Evolutionary conservation across 2,888 invertebrate species (phyloP), one percentile per base, ranked within the genome.

Genomic region (Drosophila falleni): DNA sequence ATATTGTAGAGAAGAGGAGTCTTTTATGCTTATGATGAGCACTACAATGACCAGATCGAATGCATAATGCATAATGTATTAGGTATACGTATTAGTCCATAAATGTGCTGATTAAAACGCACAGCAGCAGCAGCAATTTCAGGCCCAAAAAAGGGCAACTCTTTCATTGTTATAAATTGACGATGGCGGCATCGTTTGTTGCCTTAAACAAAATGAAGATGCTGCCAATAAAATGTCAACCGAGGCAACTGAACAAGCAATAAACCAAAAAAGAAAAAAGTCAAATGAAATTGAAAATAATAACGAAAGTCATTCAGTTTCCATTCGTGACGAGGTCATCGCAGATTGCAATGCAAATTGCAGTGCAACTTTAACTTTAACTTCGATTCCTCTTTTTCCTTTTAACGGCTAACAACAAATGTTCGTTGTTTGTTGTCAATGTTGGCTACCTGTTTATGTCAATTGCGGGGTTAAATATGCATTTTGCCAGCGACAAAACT

Each of bases 241-340:
- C 53, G 58, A 74, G 61, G 44, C 53, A 35, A 37, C 44, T 19
- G 31, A 54, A 31, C 33, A 33, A 58, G 44, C 33, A n/a, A 19
- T 19, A 19, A 19, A 35, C 37, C 31, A n/a, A 58, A 19, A 47
- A 4, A 44, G 13, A 50, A 74, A 64, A 59, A 54, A 89, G 82
- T 65, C 68, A 78, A 86, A 83, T 74, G 72, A 62, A 64, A 58
- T 78, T 67, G 71, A 80, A 82, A 87, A 82, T 84, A 80, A 88
- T 88, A 83, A 76, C 77, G 88, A 90, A 90, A 90, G 90, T 88
- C 81, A 87, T 83, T 74, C 78, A 19, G 50, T 56, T 70, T 70
- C 59, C 23, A 42, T 35, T 88, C 90, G 90, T 90, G 90, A 87
- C 90, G 90, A 90, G 90, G 90, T 90, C 90, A 90, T 87, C 90